Base-by-base conservation (phyloP, 2,797 vertebrate species). In the Oreortyx pictus region DNA sequence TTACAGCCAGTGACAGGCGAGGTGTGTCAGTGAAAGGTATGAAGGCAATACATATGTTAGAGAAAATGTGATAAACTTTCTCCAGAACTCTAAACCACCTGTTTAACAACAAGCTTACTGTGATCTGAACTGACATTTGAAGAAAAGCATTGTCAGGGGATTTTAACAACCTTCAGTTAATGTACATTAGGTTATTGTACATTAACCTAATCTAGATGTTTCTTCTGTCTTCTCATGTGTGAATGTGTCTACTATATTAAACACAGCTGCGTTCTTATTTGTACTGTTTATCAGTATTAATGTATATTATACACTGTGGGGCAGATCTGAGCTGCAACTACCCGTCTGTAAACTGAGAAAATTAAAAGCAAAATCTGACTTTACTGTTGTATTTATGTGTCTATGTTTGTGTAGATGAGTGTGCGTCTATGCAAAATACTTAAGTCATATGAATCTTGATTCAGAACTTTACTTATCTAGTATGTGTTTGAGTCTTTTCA, bases 31-130 rank as follows among this genome's bases (percentile, higher is more conserved):
- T 8, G 57, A 52, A 88, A 82, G 19, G 6, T 62, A 33, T 2
- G 35, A 82, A 81, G 37, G 31, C 39, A 54, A 1, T 0, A 1
- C 11, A 39, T 0, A 0, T 47, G 39, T 66, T 29, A 52, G 50
- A 52, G 74, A 64, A 88, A 86, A 78, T 0, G 0, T 47, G 59
- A 39, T 9, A 19, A 70, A 74, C 77, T 92, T 71, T 86, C 70
- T 64, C 60, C 4, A 1, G 39, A 60, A 61, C 64, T 35, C 11
- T 70, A 50, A 91, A 72, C 14, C 16, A 70, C 59, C 24, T 59
- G 47, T 52, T 68, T 54, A 89, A 19, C 31, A 25, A 47, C 33
- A 29, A 49, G 18, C 0, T 1, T 20, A 22, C 35, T 22, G 71
- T 11, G 80, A 49, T 41, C 35, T 47, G 43, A 78, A 70, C 57